Base-by-base conservation (phyloP, 92 coral and sea anemone species). In the Palythoa caribaeorum region DNA sequence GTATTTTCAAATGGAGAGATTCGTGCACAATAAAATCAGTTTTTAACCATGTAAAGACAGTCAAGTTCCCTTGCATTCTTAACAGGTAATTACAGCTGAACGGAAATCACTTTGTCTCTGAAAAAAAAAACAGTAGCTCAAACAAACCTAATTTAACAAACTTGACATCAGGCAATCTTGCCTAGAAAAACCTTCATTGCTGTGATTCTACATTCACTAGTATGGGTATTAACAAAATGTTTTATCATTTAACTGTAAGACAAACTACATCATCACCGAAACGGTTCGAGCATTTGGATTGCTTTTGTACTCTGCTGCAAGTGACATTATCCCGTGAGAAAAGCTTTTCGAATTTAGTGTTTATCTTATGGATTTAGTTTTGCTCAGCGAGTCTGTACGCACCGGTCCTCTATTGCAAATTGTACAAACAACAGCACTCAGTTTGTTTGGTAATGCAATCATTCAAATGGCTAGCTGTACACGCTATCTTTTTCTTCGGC, bases 401-500 rank as follows among this genome's bases (percentile, higher is more conserved):
- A 21, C 60, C 62, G 38, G 36, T 52, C 13, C 73, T 40, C 66
- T 63, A 63, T 81, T 44, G 40, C 74, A 81, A 38, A 44, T 48
- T 81, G 62, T 81, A 47, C 36, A 81, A 81, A 65, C 75, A 81
- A 81, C 17, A 66, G 75, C 50, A 8, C 7, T 1, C 19, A 13
- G 60, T 66, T 65, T 81, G 86, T 81, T 81, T 81, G 75, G 75
- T 66, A 81, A 81, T 39, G 36, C 85, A 48, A 38, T 2, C 40
- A 40, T 80, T 63, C 57, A 63, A 51, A 21, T 5, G 2, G 38
- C 75, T 6, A 73, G 11, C 37, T 13, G 73, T 8, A 81, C 86
- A 81, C 86, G 86, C 86, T 65, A 81, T 81, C 62, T 81, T 44
- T 81, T 51, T 19, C 55, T 12, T 5, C 38, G 12, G 55, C 72